phyloP scores from a whole-genome alignment of 2,113 vertebrate species.

The Hymenochirus boettgeri region DNA sequence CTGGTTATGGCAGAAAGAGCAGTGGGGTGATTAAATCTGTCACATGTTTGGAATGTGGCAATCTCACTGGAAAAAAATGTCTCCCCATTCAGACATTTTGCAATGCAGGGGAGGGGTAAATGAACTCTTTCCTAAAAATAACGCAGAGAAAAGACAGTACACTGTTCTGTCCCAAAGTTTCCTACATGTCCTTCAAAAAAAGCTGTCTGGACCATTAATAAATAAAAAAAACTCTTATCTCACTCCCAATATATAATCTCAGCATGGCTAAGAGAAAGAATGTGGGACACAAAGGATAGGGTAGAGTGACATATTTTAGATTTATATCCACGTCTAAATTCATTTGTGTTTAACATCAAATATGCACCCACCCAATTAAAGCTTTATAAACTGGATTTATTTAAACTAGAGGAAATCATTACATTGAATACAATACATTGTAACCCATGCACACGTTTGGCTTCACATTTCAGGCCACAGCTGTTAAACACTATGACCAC shows the following conservation, averaged over 20 bases:
- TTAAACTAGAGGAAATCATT: no score
- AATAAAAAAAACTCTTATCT: neutral
- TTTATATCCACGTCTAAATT: neutral
- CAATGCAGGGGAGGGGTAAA: neutral
- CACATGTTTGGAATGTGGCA: conserved; percentile 64
- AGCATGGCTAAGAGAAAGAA: neutral
- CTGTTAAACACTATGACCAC: conserved; percentile 18
- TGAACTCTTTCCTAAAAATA: conserved; percentile 28
- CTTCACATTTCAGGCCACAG: conserved; percentile 17
- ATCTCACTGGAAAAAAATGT: conserved; percentile 66
- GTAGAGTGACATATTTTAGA: neutral
- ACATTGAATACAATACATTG: neutral
- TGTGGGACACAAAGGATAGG: neutral
- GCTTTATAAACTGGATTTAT: no score
- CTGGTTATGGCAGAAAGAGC: conserved; percentile 37
- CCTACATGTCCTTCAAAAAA: neutral
- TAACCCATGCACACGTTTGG: conserved; percentile 26
- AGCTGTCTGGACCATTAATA: conserved; percentile 12
- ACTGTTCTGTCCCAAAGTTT: conserved; percentile 6
- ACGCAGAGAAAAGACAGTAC: conserved; percentile 7
- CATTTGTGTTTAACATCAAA: neutral
- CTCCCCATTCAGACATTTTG: conserved; percentile 31
- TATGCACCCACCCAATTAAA: neutral
- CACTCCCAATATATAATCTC: neutral
- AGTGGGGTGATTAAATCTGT: conserved; percentile 46